These are phyloP conservation scores for Arctia plantaginis DNA, from an alignment of 2,888 invertebrate genomes.

Conservation along the genomic window DNA sequence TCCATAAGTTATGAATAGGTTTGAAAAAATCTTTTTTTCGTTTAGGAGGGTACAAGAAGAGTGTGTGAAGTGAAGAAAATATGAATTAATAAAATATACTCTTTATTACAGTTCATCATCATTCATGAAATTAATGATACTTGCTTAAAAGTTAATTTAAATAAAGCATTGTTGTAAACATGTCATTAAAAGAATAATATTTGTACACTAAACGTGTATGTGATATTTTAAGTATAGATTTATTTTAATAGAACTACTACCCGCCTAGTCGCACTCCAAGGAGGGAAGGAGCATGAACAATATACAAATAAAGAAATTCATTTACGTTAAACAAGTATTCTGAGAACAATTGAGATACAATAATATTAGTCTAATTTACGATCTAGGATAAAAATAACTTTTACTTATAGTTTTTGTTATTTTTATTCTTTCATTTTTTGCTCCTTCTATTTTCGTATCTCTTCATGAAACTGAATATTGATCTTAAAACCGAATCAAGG, in stretches of 20 bases:
- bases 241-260: background rate
- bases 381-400: background rate
- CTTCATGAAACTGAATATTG: constrained; percentile 16
- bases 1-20: background rate
- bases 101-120: background rate
- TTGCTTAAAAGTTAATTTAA: background rate
- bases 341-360: background rate
- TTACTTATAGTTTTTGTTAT: background rate
- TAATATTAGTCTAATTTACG: background rate
- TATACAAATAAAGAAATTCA: background rate
- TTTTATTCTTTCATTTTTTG: background rate
- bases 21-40: background rate
- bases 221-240: background rate
- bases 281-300: background rate
- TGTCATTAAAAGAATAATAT: background rate
- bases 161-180: background rate
- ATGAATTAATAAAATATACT: too few relatives aligned
- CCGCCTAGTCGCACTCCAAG: background rate
- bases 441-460: background rate
- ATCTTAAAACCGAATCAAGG: constrained; percentile 22
- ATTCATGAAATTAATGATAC: too few relatives aligned
- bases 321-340: background rate
- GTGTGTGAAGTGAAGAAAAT: too few relatives aligned
- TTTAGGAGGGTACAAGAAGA: background rate
- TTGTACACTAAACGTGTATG: background rate